phyloP scores from a whole-genome alignment of 2,797 vertebrate species.

The Pseudotriccus pelzelni region DNA sequence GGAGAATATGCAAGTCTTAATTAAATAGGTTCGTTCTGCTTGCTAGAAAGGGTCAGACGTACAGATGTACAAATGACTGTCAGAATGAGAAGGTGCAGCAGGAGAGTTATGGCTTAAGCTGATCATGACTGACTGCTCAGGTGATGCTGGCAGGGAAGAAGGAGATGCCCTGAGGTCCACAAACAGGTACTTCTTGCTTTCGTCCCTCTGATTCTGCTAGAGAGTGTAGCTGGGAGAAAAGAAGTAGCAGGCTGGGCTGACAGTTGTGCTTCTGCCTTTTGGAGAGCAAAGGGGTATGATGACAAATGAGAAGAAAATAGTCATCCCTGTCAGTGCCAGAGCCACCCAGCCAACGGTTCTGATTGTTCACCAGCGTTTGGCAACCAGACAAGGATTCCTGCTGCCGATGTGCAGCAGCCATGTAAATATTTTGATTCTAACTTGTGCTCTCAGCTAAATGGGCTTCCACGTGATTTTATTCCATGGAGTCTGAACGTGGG shows the following conservation, averaged over 20 bases:
- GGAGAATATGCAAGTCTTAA: neutral
- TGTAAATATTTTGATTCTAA: conserved; percentile 34
- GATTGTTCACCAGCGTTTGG: neutral
- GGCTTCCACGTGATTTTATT: neutral
- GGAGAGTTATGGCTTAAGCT: neutral
- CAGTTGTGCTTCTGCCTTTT: neutral
- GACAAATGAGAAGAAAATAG: neutral
- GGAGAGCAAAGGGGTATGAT: neutral
- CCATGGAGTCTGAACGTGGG: neutral
- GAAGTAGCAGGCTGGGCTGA: neutral
- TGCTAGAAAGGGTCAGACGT: neutral
- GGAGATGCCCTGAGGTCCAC: neutral
- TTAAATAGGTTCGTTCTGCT: neutral
- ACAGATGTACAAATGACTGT: neutral
- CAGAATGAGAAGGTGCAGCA: neutral
- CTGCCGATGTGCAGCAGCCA: neutral
- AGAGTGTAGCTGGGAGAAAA: neutral
- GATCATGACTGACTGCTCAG: neutral
- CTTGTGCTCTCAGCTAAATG: neutral
- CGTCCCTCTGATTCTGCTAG: neutral
- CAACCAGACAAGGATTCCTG: neutral
- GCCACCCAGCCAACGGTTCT: neutral
- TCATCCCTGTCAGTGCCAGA: neutral
- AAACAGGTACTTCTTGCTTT: neutral
- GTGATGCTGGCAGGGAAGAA: neutral